A percentile compares a stretch with the other conserved stretches of the same genome.
Conservation (phyloP, 2,113 vertebrate species). For the Chaetorhynchus papuensis region DNA sequence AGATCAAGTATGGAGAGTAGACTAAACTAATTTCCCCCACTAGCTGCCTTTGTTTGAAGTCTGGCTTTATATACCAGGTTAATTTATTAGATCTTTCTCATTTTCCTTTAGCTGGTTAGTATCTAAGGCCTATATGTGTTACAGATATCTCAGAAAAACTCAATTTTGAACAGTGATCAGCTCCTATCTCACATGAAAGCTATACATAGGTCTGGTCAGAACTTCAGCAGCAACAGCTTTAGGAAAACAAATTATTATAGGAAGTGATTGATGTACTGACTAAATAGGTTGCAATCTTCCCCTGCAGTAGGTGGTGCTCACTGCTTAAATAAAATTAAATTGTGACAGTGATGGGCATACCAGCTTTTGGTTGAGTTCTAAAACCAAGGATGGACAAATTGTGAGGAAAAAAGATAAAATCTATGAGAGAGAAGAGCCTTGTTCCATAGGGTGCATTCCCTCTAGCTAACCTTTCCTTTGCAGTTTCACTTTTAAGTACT, state of each 20-base stretch:
- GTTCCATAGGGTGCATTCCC: not conserved
- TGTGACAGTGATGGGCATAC: not conserved
- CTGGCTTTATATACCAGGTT: not conserved
- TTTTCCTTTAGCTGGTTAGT: not conserved
- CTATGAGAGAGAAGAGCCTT: not conserved
- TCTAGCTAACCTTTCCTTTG: not conserved
- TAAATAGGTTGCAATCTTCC: conserved; percentile 47
- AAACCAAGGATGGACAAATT: not conserved
- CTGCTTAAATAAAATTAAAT: conserved; percentile 47
- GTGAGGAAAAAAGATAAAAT: not conserved
- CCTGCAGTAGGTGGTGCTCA: conserved; percentile 61
- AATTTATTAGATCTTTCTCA: not conserved
- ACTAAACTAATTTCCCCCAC: not conserved
- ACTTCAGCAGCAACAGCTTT: not conserved
- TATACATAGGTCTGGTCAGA: conserved; percentile 9
- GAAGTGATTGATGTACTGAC: conserved; percentile 39
- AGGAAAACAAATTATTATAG: conserved; percentile 35
- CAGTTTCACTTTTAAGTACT: not conserved
- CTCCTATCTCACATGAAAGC: not conserved
- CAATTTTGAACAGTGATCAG: not conserved
- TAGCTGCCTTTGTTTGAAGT: not conserved
- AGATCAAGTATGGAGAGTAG: not conserved
- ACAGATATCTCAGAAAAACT: not conserved
- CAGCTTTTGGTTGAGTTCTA: not conserved
- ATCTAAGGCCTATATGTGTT: not conserved